phyloP scores from a whole-genome alignment of 2,888 invertebrate species.

The Dasysyrphus albostriatus region DNA sequence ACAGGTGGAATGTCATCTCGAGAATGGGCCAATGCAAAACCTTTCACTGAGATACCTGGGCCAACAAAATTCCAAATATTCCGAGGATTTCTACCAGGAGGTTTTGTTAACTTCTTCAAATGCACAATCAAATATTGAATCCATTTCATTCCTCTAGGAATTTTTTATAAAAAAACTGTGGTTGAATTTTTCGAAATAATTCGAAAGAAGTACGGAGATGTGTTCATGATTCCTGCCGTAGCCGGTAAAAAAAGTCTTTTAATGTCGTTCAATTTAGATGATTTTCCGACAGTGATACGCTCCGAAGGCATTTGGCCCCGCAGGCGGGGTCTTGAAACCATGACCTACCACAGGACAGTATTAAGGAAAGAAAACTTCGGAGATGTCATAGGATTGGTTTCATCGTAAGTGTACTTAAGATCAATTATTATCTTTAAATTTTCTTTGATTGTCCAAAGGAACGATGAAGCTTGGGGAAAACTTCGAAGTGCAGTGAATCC shows the following conservation, averaged over 20 bases:
- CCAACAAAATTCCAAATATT: conserved; percentile 65
- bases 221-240: conserved; percentile 81
- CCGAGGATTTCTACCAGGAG: conserved; percentile 77
- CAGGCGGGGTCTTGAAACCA: conserved; percentile 79
- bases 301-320: conserved; percentile 74
- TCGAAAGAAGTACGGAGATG: conserved; percentile 80
- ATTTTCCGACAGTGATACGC: conserved; percentile 77
- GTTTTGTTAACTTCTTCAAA: conserved; percentile 57
- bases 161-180: conserved; percentile 29
- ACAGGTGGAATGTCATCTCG: not conserved
- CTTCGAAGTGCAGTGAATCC: conserved; percentile 87
- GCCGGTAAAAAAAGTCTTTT: conserved; percentile 79
- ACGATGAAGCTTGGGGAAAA: conserved; percentile 88
- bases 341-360: conserved; percentile 81
- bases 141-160: conserved; percentile 1
- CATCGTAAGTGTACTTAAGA: not conserved
- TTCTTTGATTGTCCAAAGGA: conserved; percentile 80
- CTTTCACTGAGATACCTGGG: conserved; percentile 72
- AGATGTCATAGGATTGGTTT: conserved; percentile 66
- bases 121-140: not conserved
- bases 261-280: conserved; percentile 71
- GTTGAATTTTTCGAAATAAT: not conserved
- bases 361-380: conserved; percentile 78
- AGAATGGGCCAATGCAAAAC: conserved; percentile 59
- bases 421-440: conserved; percentile 32